These are phyloP conservation scores for Agrilus mali DNA, from an alignment of 2,888 invertebrate species.

Conservation along the genomic window DNA sequence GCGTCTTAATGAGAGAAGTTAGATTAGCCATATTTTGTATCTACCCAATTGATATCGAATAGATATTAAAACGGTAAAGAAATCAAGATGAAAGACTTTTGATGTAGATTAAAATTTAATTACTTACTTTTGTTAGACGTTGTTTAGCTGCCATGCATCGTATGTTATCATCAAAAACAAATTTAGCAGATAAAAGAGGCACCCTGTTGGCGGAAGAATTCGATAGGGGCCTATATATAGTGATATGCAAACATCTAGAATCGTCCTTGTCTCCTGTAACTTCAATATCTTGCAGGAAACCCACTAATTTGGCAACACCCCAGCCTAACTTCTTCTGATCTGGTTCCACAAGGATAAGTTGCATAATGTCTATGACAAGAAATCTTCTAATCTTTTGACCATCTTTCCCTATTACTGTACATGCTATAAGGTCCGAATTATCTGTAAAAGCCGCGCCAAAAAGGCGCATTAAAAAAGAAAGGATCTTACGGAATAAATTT, in stretches of 20 bases:
- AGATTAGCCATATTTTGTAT: too few species aligned
- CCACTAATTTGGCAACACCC: conserved; percentile 95
- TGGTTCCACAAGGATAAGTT: conserved; percentile 94
- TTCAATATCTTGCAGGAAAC: conserved; percentile 91
- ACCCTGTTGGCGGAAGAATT: conserved; percentile 38
- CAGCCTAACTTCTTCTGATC: conserved; percentile 89
- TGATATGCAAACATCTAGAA: conserved; percentile 86
- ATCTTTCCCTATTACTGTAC: conserved; percentile 85
- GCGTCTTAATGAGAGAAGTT: too few species aligned
- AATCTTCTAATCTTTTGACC: conserved; percentile 84
- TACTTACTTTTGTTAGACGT: conserved; percentile 56
- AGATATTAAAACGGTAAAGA: too few species aligned
- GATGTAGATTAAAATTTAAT: too few species aligned
- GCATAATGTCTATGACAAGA: conserved; percentile 88
- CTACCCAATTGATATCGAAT: too few species aligned
- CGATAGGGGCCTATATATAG: conserved; percentile 72
- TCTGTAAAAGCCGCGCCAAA: conserved; percentile 45
- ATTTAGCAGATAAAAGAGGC: conserved; percentile 78
- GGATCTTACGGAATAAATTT: conserved; percentile 10
- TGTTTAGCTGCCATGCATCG: conserved; percentile 99
- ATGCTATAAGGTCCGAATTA: conserved; percentile 94
- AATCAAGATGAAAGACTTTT: too few species aligned
- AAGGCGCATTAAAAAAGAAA: conserved; percentile 2
- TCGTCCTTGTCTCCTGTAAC: conserved; percentile 94
- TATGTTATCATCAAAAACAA: conserved; percentile 97